Base-by-base conservation (phyloP, 2,113 vertebrate species). In the Strix aluco region DNA sequence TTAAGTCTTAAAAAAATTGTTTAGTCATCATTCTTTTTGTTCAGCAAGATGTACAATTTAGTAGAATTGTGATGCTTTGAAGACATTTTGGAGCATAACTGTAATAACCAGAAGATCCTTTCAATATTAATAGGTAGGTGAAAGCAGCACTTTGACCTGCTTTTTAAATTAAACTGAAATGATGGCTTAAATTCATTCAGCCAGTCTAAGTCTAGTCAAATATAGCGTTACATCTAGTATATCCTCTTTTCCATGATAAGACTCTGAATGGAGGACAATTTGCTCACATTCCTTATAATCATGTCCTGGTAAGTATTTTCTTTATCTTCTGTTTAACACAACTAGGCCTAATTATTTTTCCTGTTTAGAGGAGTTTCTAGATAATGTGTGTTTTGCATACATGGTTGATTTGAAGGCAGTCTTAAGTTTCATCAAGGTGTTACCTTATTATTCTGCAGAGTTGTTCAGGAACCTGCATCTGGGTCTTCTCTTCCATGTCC, bases 61-160 rank as follows among this genome's bases (percentile, higher is more conserved):
- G 59, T 81, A 21, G 30, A 70, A 27, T 70, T 81, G 25, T 86
- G 65, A 51, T 71, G 73, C 73, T 87, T 67, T 94, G 86, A 92
- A 95, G 69, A 88, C 47, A 85, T 79, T 93, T 79, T 52, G 19
- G 27, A 79, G 25, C 62, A 36, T 82, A 80, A 75, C 49, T 91
- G 27, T 74, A 91, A 86, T 85, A 95, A 81, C 52, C 73, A 90
- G 62, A 81, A 90, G 66, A 91, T 90, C 49, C 22, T 77, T 91
- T 96, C 90, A 91, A 54, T 94, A 86, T 89, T 92, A 96, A 87
- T 87, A 85, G 51, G 57, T 87, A 77, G 25, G 73, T 92, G 74
- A 95, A 97, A 91, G 79, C 71, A 91, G 78, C 42, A 38, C 71
- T 94, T 96, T 77, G 90, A 72, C 84, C n/a, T 58, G 94, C 66